A percentile compares a stretch with the other conserved stretches of the same genome.
Evolutionary conservation across 2,888 invertebrate genomes (phyloP).

Genomic region (Phragmatobia fuliginosa): DNA sequence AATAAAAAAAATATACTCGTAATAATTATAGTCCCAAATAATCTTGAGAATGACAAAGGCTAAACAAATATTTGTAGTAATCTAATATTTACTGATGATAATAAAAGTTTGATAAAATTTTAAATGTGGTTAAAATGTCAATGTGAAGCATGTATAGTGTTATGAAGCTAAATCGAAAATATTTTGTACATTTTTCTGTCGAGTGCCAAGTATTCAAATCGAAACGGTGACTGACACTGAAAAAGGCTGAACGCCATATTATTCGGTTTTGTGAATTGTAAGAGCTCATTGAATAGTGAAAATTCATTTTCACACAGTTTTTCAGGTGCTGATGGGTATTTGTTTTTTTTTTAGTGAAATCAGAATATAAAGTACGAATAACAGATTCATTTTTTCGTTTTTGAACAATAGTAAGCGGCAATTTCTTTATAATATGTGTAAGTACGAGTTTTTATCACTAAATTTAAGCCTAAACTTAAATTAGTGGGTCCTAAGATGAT

Average conservation of each 20-base stretch:
- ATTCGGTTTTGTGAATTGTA: conserved; percentile 16
- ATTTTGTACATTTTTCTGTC: not conserved
- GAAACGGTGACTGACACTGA: conserved; percentile 11
- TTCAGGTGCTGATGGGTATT: conserved; percentile 2
- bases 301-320: conserved; percentile 10
- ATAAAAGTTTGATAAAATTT: no score
- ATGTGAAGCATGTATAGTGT: not conserved
- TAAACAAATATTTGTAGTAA: no score
- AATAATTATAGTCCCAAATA: no score
- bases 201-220: conserved; percentile 12
- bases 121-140: not conserved
- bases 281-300: conserved; percentile 16
- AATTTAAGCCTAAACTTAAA: no score
- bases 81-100: no score
- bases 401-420: no score
- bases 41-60: no score
- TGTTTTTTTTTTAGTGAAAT: not conserved
- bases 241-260: conserved; percentile 17
- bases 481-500: no score
- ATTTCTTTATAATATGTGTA: no score
- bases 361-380: not conserved
- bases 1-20: no score
- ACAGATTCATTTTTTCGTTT: no score
- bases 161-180: not conserved
- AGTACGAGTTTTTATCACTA: not conserved